Evolutionary conservation across 2,797 vertebrate genomes (phyloP), one percentile per base, ranked within the genome.

Genomic region (Pseudomugil tenellus): DNA sequence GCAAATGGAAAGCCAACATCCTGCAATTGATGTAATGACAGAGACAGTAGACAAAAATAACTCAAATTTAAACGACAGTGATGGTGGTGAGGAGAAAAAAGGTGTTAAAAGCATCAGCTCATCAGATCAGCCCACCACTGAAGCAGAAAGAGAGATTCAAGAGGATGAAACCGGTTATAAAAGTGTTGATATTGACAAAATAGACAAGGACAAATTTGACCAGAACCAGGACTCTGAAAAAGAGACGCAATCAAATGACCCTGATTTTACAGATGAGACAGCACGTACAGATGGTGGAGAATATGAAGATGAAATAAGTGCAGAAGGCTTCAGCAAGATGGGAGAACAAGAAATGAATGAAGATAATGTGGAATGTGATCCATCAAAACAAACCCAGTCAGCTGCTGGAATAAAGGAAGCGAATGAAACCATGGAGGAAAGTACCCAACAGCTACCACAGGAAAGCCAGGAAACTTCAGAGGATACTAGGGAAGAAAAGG

Each of bases 21-120:
- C 63, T 29, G 19, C 1, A n/a, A 51, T 28, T 65, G 59, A 76
- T 62, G 48, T 28, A 58, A 63, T 16, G 21, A 62, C 65, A 23
- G 68, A 74, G 35, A 68, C 58, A 3, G 54, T 74, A 54, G 55
- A 83, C 12, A 49, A 64, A 69, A 71, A 56, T 61, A 19, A 67
- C 32, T 64, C 66, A 56, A 31, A 80, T 75, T 57, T 82, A 67
- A 74, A 55, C 72, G 37, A 79, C 31, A 66, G 46, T 72, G 59
- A 81, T 61, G 58, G 75, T 67, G 49, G 63, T 41, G 70, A 81
- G 25, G 68, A 46, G 12, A 74, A 17, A 25, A 63, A 71, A 53
- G 58, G 70, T 80, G 61, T 67, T 67, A 78, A 65, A 76, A 76
- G 62, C 32, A 67, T 63, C 32, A 62, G 32, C 58, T 63, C 51